Evolutionary conservation across 1,140 invertebrate species (phyloP).

Genomic region (Hyphantria cunea): DNA sequence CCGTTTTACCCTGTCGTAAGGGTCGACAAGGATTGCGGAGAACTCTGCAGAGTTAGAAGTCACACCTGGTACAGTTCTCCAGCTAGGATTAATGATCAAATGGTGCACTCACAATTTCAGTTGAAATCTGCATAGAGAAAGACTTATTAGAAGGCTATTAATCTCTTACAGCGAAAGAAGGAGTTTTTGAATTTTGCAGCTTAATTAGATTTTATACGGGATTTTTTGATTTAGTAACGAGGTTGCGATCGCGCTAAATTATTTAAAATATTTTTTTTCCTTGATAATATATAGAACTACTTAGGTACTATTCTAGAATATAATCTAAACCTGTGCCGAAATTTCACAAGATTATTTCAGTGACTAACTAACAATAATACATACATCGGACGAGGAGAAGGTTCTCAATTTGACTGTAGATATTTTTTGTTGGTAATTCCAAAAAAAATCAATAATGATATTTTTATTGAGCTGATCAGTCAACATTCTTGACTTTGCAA

Average conservation of each 20-base stretch:
- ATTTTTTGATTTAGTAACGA: neutral
- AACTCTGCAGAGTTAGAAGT: conserved; percentile 36
- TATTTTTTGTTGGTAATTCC: too few relatives aligned
- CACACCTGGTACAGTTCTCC: conserved; percentile 31
- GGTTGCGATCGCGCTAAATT: too few relatives aligned
- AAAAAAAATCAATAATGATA: too few relatives aligned
- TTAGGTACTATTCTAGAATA: too few relatives aligned
- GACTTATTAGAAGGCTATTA: conserved; percentile 13
- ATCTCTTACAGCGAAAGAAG: neutral
- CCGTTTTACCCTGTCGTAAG: conserved; percentile 45
- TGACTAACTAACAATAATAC: too few relatives aligned
- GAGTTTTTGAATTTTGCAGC: conserved; percentile 5
- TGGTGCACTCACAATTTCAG: conserved; percentile 19
- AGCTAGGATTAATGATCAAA: conserved; percentile 26
- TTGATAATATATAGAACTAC: too few relatives aligned
- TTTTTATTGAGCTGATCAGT: neutral
- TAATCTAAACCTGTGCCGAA: too few relatives aligned
- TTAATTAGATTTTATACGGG: neutral
- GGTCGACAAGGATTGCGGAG: conserved; percentile 49
- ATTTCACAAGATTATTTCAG: too few relatives aligned
- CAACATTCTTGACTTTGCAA: neutral
- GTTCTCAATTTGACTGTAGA: too few relatives aligned
- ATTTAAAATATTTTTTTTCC: too few relatives aligned
- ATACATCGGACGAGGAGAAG: too few relatives aligned
- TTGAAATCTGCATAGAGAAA: conserved; percentile 23